Base-by-base conservation (phyloP, 2,113 vertebrate genomes). In the Chaetodon auriga region DNA sequence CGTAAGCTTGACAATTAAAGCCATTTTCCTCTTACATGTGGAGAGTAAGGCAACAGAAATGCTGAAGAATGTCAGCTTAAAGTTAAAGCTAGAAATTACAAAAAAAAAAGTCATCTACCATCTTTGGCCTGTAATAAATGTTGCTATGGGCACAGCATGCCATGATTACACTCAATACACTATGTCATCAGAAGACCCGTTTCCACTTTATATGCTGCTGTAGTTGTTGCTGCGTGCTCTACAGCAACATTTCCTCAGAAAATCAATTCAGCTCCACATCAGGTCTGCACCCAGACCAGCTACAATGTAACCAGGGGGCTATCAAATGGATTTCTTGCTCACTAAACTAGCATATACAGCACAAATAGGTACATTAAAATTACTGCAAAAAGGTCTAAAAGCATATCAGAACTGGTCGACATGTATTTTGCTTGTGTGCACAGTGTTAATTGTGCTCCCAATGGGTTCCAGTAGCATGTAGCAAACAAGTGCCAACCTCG, bases 141-240 rank as follows among this genome's bases (percentile, higher is more conserved):
- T 86, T 87, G 62, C 82, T 53, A 84, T 83, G 86, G 85, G 68
- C 72, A 78, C 81, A 21, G 60, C 62, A 73, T 81, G 51, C 46
- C 14, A 21, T 48, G 60, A 30, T 23, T 58, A 51, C 54, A 25
- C 73, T 81, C 75, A 7, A 62, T 41, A 70, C 2, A 49, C 84
- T 13, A 13, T 65, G 79, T 92, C 87, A 92, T 79, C 87, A 83
- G 85, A 89, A 84, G 63, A 80, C 68, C 66, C 61, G 14, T 64
- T 80, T 85, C 77, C 64, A 81, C 89, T 92, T 71, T 75, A 78
- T 80, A 84, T 89, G 81, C 84, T 1, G 41, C 35, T 69, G 63
- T 57, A 73, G 75, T 62, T 49, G 64, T 54, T 81, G 70, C n/a
- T 23, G 45, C 38, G 36, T 87, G 81, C 74, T 80, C 75, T 36